Percentiles rank a stretch among this genome's conserved stretches.
Conservation (phyloP, 2,888 invertebrate species). For the Megastigmus dorsalis region DNA sequence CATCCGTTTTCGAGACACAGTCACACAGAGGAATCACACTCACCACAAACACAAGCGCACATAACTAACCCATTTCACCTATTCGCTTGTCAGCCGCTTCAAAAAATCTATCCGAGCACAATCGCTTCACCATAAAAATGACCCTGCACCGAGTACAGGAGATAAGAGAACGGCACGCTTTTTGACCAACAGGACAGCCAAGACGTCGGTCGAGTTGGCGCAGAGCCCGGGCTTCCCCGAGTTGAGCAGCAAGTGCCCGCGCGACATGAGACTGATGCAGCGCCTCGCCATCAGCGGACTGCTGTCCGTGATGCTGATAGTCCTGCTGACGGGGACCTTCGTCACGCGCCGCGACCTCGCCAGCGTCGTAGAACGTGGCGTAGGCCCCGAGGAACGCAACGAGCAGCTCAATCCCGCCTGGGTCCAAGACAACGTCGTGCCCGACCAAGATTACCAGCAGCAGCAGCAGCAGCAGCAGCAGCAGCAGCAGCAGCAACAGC, state of each 20-base stretch:
- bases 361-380: slow-evolving; percentile 68
- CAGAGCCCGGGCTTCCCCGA: slow-evolving; percentile 31
- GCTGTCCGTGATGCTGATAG: slow-evolving; percentile 70
- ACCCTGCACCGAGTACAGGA: no score
- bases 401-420: slow-evolving; percentile 69
- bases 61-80: no score
- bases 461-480: slow-evolving; percentile 42
- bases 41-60: no score
- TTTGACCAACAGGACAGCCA: not conserved
- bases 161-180: no score
- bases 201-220: slow-evolving; percentile 61
- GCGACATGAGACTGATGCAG: slow-evolving; percentile 71
- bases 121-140: no score
- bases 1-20: no score
- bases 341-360: slow-evolving; percentile 68
- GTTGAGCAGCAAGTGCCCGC: slow-evolving; percentile 61
- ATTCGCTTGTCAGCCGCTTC: no score
- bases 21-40: no score
- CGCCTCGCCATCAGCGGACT: slow-evolving; percentile 71
- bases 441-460: slow-evolving; percentile 61
- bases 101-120: no score
- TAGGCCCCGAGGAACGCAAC: slow-evolving; percentile 67
- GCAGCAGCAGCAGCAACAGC: slow-evolving; percentile 47
- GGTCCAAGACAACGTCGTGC: slow-evolving; percentile 68
- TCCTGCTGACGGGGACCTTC: slow-evolving; percentile 69